Evolutionary conservation across 2,797 vertebrate genomes (phyloP), one percentile per base, ranked within the genome.

Genomic region (Loriculus beryllinus): DNA sequence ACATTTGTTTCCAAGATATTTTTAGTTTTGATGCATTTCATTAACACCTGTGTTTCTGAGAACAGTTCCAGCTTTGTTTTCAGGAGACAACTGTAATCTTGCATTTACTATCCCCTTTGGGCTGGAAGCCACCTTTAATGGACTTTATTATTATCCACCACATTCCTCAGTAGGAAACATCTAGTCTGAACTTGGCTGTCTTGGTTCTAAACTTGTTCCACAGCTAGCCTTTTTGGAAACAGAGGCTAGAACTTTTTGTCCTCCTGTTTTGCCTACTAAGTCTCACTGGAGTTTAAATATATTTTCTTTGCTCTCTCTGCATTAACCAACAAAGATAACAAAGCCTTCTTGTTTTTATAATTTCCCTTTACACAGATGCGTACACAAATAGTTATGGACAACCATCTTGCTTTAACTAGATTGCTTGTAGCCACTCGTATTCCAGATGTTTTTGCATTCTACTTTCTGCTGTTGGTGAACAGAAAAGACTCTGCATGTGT

Each of bases 111-210:
- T 47, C 76, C 71, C 25, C 56, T 87, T 82, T 74, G 68, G 88
- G 86, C 75, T 60, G 31, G 22, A 15, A 94, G 84, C 78, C 86
- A 70, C 75, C 82, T 87, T 40, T 94, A 91, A 94, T 90, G 89
- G 86, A 80, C 77, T 94, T 87, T 9, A 42, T 86, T 81, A 52
- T 92, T 76, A 92, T 56, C 81, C 81, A 69, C 65, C 77, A 70
- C 84, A 88, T 92, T 91, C 85, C 92, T 93, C 64, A 76, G 92
- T 60, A 84, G 88, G 75, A 95, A 95, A 92, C 33, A 84, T 80
- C 95, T 65, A 95, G 78, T 60, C 70, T 14, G 10, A 59, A 76
- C 86, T 94, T 88, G 88, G 93, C 83, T 4, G 12, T 71, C 70
- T 82, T 25, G 4, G 12, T 29, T 57, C 60, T 62, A 74, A 92